Conservation (phyloP, 2,888 invertebrate genomes). For the Camponotus fellah region DNA sequence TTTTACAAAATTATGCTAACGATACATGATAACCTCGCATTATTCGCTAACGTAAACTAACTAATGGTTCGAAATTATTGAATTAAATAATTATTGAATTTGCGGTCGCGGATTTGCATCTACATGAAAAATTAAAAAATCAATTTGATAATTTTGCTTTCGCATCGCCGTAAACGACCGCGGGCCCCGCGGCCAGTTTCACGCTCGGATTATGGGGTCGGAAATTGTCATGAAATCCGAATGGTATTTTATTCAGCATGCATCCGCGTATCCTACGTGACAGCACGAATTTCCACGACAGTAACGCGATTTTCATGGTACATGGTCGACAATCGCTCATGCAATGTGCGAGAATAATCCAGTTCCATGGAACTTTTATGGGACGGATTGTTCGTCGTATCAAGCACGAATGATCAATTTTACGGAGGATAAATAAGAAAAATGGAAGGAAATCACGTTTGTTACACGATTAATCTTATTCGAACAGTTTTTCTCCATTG, state of each 20-base stretch:
- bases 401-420: constrained; percentile 14
- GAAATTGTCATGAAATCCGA: constrained; percentile 39
- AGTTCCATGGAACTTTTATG: neutral
- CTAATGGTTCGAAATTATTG: neutral
- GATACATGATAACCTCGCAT: neutral
- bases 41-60: constrained; percentile 4
- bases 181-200: constrained; percentile 13
- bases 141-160: constrained; percentile 41
- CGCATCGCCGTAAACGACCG: neutral
- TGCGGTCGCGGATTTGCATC: constrained; percentile 18
- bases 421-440: neutral
- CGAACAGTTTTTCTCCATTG: neutral
- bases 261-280: constrained; percentile 12
- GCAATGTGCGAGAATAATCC: constrained; percentile 40
- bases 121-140: constrained; percentile 32
- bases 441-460: neutral
- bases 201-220: constrained; percentile 20
- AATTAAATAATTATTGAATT: neutral
- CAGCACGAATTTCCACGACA: constrained; percentile 29
- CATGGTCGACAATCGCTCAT: constrained; percentile 33
- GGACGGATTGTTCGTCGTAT: constrained; percentile 8
- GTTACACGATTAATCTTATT: neutral
- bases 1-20: neutral
- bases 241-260: constrained; percentile 45
- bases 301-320: constrained; percentile 47